Base-by-base conservation (phyloP, 2,797 vertebrate genomes). In the Sebastes itinus region DNA sequence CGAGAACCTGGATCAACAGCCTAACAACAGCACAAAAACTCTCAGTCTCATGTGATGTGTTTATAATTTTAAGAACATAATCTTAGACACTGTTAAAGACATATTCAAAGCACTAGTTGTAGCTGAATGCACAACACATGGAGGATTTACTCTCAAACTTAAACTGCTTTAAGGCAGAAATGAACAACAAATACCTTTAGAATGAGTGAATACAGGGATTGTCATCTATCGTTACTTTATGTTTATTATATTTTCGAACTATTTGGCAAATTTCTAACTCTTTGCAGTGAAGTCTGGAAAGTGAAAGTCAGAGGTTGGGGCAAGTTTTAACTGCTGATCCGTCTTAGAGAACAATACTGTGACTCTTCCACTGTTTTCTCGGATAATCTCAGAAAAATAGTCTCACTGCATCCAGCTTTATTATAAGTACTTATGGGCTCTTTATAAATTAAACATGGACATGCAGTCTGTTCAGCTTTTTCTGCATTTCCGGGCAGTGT, bases 391-490 rank as follows among this genome's bases (percentile, higher is more conserved):
- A 38, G 27, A 23, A 9, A 20, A 72, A 35, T 1, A 64, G 49
- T 11, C 60, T n/a, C 49, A 52, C 2, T 61, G 49, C 27, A 46
- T 13, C 38, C 33, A 18, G 49, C 11, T 28, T 58, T 54, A 77
- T 62, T 27, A 71, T 60, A 38, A 63, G 46, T 42, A 55, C 12
- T 46, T 65, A 62, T 23, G 22, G 10, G 20, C 25, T 82, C 56
- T 69, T 76, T 70, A 64, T 78, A 56, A 78, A 76, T 60, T 38
- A 65, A 81, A 73, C 54, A 81, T 49, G 7, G 32, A 69, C 66
- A 4, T 64, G 16, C 11, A 18, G 38, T 18, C 16, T 30, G 13
- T 56, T 72, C 46, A 72, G 67, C 46, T 49, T 32, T 42, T 64
- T 68, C 16, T 64, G 5, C 18, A 35, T 69, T 69, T 64, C 56